These are phyloP conservation scores for Strongylocentrotus purpuratus DNA, from an alignment of 35 echinoderm and acorn worm species.

Conservation along the genomic window DNA sequence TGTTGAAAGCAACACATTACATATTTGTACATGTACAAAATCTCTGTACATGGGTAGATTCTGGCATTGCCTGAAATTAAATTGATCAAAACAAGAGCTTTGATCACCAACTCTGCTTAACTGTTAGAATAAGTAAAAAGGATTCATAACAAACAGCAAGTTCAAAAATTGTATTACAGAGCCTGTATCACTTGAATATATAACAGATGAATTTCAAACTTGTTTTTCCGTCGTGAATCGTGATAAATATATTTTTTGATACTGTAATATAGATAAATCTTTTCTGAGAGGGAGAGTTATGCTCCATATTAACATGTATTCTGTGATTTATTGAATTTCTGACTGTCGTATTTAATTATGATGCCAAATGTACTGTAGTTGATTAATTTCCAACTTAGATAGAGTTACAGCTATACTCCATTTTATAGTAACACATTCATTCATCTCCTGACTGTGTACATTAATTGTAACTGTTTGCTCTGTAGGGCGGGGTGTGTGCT, in stretches of 20 bases:
- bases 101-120: neutral
- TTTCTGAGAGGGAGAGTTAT: no score
- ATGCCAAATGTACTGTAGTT: neutral
- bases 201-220: no score
- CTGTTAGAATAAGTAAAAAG: neutral
- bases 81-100: neutral
- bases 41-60: neutral
- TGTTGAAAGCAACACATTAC: neutral
- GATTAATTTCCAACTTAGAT: neutral
- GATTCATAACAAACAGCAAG: no score
- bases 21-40: neutral
- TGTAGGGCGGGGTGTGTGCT: constrained; percentile 83
- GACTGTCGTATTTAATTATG: neutral
- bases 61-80: neutral
- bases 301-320: no score
- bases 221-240: no score
- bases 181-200: no score
- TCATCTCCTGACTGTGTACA: neutral
- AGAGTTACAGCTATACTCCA: neutral
- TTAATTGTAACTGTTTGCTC: neutral
- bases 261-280: no score
- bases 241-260: no score
- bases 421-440: no score
- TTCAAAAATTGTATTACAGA: no score
- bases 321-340: neutral